Evolutionary conservation across 2,113 vertebrate genomes (phyloP), one percentile per base, ranked within the genome.

Genomic region (Cyanoliseus patagonus): DNA sequence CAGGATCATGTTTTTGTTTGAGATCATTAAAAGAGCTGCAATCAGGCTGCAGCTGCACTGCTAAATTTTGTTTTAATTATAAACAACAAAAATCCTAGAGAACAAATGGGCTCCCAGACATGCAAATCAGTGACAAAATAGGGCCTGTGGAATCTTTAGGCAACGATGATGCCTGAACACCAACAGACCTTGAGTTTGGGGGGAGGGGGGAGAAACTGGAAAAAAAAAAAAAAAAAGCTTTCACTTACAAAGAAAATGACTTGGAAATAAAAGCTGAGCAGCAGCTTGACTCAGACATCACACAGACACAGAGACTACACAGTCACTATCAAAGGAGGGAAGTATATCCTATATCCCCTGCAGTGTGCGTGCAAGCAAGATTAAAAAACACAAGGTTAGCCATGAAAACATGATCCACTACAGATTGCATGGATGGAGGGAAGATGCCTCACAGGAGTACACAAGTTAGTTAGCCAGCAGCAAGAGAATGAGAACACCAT

Each of bases 31-130:
- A 57, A 81, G 47, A 95, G 44, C 52, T 76, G 84, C 66, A 75
- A 49, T 64, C 62, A 52, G 84, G 41, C 47, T 76, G 57, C 90
- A 96, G 87, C 76, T 86, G 75, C 63, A 59, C 28, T 47, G 59
- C 49, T 79, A 59, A 67, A 61, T 74, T 93, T 42, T 70, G 13
- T 39, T 95, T 85, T 83, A 90, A 91, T 88, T 77, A 70, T 53
- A 83, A 96, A 52, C 39, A 78, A 82, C 61, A 92, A 83, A 86
- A 85, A 46, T 35, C n/a, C 49, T 59, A 66, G 84, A 70, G 90
- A 69, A 88, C 41, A 86, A 94, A 64, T 3, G 15, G 70, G 44
- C 12, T 82, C 47, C 55, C 68, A 78, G 59, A 70, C 61, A 80
- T 6, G 4, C 23, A 75, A 78, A 39, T 81, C 64, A 55, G 59